phyloP scores from a whole-genome alignment of 1,140 invertebrate genomes.

The Anthonomus grandis region DNA sequence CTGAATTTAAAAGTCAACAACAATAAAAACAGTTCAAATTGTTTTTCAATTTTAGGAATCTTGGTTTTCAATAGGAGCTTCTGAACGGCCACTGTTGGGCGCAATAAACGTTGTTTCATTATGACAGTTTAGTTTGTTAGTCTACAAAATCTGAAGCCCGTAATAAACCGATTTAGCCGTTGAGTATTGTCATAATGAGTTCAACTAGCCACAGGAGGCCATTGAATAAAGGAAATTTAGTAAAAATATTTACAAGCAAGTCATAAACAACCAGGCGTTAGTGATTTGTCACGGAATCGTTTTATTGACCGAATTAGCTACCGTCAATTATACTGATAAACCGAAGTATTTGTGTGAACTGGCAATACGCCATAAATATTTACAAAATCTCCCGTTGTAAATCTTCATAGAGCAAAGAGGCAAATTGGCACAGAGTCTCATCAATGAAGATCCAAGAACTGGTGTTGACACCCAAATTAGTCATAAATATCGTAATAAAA shows the following conservation, averaged over 20 bases:
- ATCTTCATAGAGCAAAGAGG: too few species aligned
- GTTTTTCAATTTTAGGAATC: too few species aligned
- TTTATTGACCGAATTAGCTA: conserved; percentile 9
- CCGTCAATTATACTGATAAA: conserved; percentile 11
- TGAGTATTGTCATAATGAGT: conserved; percentile 1
- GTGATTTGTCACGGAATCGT: not conserved
- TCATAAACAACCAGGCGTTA: not conserved
- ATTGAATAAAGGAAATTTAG: not conserved
- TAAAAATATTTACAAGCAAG: conserved; percentile 5
- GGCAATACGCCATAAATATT: not conserved
- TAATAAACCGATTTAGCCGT: not conserved
- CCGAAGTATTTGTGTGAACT: conserved; percentile 1
- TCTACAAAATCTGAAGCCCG: too few species aligned
- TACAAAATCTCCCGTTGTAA: too few species aligned
- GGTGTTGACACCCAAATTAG: too few species aligned
- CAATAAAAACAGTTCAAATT: too few species aligned
- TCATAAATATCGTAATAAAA: too few species aligned
- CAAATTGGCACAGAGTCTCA: too few species aligned
- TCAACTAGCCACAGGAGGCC: conserved; percentile 2
- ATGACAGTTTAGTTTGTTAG: too few species aligned
- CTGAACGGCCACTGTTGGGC: not conserved
- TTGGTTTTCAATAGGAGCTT: not conserved
- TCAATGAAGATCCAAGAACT: too few species aligned
- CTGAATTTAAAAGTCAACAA: too few species aligned
- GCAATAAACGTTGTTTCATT: not conserved